Conservation (phyloP, 2,888 invertebrate genomes). For the Odontocolon sp. region DNA sequence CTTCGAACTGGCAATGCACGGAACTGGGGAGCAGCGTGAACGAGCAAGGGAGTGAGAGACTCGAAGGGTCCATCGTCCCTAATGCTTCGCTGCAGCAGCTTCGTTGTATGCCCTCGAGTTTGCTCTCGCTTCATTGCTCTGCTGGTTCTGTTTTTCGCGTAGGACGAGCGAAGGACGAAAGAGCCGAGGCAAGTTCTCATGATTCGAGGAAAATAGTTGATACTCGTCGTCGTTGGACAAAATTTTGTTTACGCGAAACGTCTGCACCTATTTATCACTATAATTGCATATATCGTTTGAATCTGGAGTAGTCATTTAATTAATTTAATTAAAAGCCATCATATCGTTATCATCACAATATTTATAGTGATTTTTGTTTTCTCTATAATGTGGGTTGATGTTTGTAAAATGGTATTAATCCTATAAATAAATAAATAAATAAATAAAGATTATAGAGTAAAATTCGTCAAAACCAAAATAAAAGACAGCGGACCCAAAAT, state of each 20-base stretch:
- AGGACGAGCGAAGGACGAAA: conserved; percentile 38
- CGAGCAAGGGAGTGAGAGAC: conserved; percentile 31
- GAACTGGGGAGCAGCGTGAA: conserved; percentile 48
- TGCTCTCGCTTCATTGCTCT: conserved; percentile 37
- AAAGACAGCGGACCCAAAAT: neutral
- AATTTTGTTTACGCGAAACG: too few relatives aligned
- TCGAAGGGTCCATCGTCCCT: conserved; percentile 70
- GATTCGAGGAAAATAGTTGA: conserved; percentile 44
- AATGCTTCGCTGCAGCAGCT: conserved; percentile 57
- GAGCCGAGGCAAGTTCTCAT: conserved; percentile 25
- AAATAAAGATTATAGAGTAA: conserved; percentile 10
- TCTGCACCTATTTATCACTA: too few relatives aligned
- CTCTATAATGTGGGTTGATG: conserved; percentile 40
- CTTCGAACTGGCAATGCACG: conserved; percentile 77
- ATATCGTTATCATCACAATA: too few relatives aligned
- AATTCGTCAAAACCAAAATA: neutral
- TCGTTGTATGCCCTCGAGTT: conserved; percentile 22
- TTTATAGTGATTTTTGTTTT: conserved; percentile 34
- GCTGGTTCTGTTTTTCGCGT: neutral
- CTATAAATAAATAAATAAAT: conserved; percentile 17
- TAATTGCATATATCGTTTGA: too few relatives aligned
- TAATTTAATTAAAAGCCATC: too few relatives aligned
- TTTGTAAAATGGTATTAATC: conserved; percentile 16
- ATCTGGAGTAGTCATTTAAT: too few relatives aligned
- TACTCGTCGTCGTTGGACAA: too few relatives aligned